Evolutionary conservation across 2,113 vertebrate species (phyloP), one percentile per base, ranked within the genome.

Genomic region (Meriones unguiculatus): DNA sequence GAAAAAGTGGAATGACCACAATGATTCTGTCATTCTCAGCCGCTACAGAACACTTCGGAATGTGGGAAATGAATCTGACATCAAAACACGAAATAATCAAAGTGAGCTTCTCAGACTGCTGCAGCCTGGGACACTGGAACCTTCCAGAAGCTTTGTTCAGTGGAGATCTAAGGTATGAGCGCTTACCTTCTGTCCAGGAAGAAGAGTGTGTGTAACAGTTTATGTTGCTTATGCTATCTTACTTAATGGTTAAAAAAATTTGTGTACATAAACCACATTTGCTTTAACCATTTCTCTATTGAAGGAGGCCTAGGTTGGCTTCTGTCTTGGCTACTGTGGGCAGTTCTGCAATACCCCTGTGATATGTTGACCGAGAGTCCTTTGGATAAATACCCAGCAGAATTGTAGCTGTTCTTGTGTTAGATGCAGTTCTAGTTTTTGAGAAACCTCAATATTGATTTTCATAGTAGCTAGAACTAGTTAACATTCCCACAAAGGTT

Each of bases 61-160:
- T 1, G 12, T 98, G 89, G 98, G 98, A 96, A 98, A 98, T 75
- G 94, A 98, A 94, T 96, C 91, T 0, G 97, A 98, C 70, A 96
- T 98, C 67, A 98, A 98, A 95, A 2, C 0, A 1, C 2, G 22
- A 50, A 76, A 0, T 0, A 0, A 0, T 0, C 0, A 0, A 0
- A 2, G 59, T 35, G 0, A 2, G 3, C 32, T 97, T 84, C 92
- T 98, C 62, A 15, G 9, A 8, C 2, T 20, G 64, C 35, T 87
- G 59, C 1, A 95, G 1, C 2, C 24, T 30, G 6, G 5, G 92
- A 52, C 69, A 25, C 35, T 24, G 20, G 65, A 92, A 18, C 1
- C 0, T 65, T 20, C 35, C 20, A 50, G 7, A 50, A 96, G 75
- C 88, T 98, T 98, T 85, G 14, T 25, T 8, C 0, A 0, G 0